These are phyloP conservation scores for Yponomeuta plumbellus DNA, from an alignment of 2,888 invertebrate species.

Conservation along the genomic window DNA sequence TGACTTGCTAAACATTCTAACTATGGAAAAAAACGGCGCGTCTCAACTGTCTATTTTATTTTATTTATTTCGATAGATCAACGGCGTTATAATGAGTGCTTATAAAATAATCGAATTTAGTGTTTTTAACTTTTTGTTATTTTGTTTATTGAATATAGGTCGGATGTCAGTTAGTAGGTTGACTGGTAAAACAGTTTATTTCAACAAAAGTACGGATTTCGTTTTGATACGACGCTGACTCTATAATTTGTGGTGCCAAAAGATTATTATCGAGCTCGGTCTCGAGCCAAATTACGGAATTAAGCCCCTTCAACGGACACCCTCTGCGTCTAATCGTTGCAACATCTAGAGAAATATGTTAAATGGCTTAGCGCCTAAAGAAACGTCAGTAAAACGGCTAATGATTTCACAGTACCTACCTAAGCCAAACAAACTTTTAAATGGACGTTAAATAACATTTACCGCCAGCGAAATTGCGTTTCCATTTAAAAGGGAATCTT, in stretches of 20 bases:
- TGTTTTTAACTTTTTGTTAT: conserved; percentile 15
- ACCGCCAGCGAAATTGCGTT: neutral
- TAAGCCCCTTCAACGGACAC: conserved; percentile 30
- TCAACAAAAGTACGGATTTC: conserved; percentile 45
- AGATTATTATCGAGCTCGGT: conserved; percentile 58
- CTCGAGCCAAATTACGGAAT: conserved; percentile 52
- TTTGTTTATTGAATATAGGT: neutral
- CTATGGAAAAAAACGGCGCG: too few relatives aligned
- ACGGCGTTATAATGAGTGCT: conserved; percentile 35
- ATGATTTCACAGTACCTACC: neutral
- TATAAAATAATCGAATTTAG: conserved; percentile 31
- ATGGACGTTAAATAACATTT: neutral
- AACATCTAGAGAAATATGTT: neutral
- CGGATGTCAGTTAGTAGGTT: conserved; percentile 24
- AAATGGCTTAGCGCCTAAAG: conserved; percentile 4
- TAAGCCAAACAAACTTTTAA: neutral
- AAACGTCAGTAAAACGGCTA: neutral
- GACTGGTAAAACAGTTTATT: conserved; percentile 26
- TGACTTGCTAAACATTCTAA: too few relatives aligned
- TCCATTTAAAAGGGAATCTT: neutral
- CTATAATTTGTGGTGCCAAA: conserved; percentile 53
- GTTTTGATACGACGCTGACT: conserved; percentile 48
- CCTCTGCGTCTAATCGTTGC: conserved; percentile 22
- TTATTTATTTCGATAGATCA: neutral
- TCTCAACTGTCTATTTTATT: too few relatives aligned